Percentiles rank a stretch among this genome's conserved stretches.
Evolutionary conservation across 2,888 invertebrate species (phyloP).

Genomic region (Tiliacea citrago): DNA sequence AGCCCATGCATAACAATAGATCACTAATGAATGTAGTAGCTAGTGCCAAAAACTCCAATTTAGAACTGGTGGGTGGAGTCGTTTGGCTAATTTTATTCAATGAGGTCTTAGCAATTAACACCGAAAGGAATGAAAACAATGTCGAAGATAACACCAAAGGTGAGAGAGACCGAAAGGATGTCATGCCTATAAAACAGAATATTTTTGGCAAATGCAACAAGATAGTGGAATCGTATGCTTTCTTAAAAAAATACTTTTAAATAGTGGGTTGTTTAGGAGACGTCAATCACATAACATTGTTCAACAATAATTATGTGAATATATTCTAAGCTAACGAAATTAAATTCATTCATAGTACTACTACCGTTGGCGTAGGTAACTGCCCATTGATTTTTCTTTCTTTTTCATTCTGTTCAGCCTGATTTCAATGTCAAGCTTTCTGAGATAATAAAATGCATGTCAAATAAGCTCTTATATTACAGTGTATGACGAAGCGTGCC

Average conservation of each 20-base stretch:
- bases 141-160: conserved; percentile 47
- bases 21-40: conserved; percentile 64
- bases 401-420: neutral
- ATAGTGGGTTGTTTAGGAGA: conserved; percentile 3
- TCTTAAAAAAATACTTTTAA: neutral
- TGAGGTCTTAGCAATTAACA: conserved; percentile 46
- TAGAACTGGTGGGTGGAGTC: conserved; percentile 67
- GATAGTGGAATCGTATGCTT: conserved; percentile 12
- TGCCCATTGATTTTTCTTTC: neutral
- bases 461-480: conserved; percentile 52
- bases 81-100: conserved; percentile 63
- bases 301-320: conserved; percentile 3
- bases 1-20: conserved; percentile 66
- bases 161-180: conserved; percentile 50
- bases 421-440: conserved; percentile 34
- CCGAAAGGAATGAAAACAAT: conserved; percentile 44
- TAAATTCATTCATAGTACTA: conserved; percentile 36
- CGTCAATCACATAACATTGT: conserved; percentile 27
- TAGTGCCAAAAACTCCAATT: conserved; percentile 71
- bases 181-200: conserved; percentile 16
- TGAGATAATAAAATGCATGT: conserved; percentile 25
- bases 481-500: conserved; percentile 62
- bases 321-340: conserved; percentile 10
- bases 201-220: conserved; percentile 35
- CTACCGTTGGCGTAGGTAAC: conserved; percentile 20